Evolutionary conservation across 2,888 invertebrate species (phyloP).

Genomic region (Cetonia aurata): DNA sequence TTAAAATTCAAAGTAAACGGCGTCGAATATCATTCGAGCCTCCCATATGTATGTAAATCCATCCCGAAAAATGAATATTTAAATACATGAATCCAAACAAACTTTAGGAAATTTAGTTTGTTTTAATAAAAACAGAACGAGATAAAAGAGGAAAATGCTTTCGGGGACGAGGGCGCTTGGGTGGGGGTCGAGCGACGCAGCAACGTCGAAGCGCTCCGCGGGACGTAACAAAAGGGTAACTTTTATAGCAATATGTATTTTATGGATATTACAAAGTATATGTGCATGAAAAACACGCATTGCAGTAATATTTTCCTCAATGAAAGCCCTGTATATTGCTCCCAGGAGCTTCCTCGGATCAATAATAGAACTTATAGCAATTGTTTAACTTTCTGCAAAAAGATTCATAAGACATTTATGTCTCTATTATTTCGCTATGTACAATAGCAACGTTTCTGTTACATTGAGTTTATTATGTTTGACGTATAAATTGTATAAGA

Average conservation of each 20-base stretch:
- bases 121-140: conserved; percentile 64
- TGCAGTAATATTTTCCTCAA: conserved; percentile 62
- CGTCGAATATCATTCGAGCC: conserved; percentile 63
- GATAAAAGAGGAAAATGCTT: conserved; percentile 60
- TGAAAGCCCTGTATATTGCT: conserved; percentile 60
- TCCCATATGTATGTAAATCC: conserved; percentile 68
- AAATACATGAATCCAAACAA: conserved; percentile 66
- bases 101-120: conserved; percentile 65
- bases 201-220: conserved; percentile 38
- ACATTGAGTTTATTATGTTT: conserved; percentile 34
- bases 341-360: conserved; percentile 60
- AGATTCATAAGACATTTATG: conserved; percentile 49
- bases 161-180: conserved; percentile 35
- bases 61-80: conserved; percentile 66
- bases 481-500: conserved; percentile 2
- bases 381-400: conserved; percentile 51
- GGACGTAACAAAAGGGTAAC: conserved; percentile 59
- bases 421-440: conserved; percentile 47
- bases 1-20: conserved; percentile 68
- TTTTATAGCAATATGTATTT: conserved; percentile 63
- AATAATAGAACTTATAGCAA: conserved; percentile 61
- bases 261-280: conserved; percentile 64
- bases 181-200: conserved; percentile 28
- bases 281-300: conserved; percentile 63
- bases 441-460: conserved; percentile 15